Base-by-base conservation (phyloP, 2,113 vertebrate genomes). In the Dryoscopus gambensis region DNA sequence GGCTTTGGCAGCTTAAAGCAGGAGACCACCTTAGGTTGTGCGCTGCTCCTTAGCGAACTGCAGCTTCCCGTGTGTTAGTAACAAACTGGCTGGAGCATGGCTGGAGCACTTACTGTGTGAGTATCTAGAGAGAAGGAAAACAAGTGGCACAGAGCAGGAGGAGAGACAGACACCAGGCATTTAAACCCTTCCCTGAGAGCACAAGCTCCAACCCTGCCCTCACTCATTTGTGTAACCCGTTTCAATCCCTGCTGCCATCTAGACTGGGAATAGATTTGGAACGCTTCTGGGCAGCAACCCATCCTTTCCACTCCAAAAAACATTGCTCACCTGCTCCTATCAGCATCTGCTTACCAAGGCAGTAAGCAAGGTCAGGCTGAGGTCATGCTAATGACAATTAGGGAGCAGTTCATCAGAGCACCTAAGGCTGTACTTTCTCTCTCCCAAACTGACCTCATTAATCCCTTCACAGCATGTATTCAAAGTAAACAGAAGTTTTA, bases 201-300 rank as follows among this genome's bases (percentile, higher is more conserved):
- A 55, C 25, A 42, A 90, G 13, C 33, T 63, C 71, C 46, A 71
- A 50, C 10, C 35, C 44, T 59, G 40, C 35, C 27, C 19, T 64
- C 53, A 30, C 13, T 8, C 53, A 46, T 2, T 3, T 8, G 8
- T 1, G 1, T 23, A 30, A 87, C 39, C 33, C 1, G 0, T 39
- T 49, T 55, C 2, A 2, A 63, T 50, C 42, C 31, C 13, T 0
- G 4, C 16, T 39, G 47, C 24, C 23, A 8, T 5, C 63, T n/a
- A 56, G 17, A 67, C 7, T 2, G 6, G 47, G 33, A 74, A 47
- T 11, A 33, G 28, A 68, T 47, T 62, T 67, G 31, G 37, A 65
- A 62, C 13, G 3, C 6, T 78, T 78, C n/a, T 25, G 18, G n/a
- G 47, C 28, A 74, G 76, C 9, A 74, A 35, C 1, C 18, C 7